Base-by-base conservation (phyloP, 1,140 invertebrate genomes). In the Drosophila rufa region DNA sequence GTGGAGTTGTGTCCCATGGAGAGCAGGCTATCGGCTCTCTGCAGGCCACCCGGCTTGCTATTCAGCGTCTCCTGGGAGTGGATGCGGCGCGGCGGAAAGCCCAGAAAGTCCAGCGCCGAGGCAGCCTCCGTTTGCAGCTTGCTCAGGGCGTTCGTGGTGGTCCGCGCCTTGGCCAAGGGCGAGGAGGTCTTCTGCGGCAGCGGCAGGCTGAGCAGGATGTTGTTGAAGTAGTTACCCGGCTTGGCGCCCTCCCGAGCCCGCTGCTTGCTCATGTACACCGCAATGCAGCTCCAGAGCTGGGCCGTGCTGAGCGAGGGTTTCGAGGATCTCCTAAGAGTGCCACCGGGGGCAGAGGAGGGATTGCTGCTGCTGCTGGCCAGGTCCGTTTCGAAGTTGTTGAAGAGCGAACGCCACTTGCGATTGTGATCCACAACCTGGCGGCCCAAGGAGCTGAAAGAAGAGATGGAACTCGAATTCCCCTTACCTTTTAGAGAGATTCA, bases 221-320 rank as follows among this genome's bases (percentile, higher is more conserved):
- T 92, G 33, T 71, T 91, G n/a, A 92, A 92, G 47, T 91, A 92
- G 57, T 91, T 92, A 8, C 82, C 82, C 2, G 91, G 78, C 62
- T 73, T 76, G 30, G 70, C 27, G 15, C 68, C 77, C 45, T 92
- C 92, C 7, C 87, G 61, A 0, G 82, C 79, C 0, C 80, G 73
- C 50, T 93, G 93, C 74, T 94, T 95, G 22, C 93, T 94, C 62
- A 96, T 94, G 58, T 95, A 94, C 4, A 95, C 94, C 3, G 96
- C 95, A 33, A 97, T 91, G 43, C 91, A 84, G 75, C 67, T 92
- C 92, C 92, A 93, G 2, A 92, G 38, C 43, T 85, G 75, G 11
- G 89, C 80, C 2, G 85, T 91, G 60, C 79, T 85, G 1, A 80
- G 48, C 30, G 69, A 36, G 2, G 67, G 56, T 25, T 81, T 82